A percentile compares a stretch with the other conserved stretches of the same genome.
These are phyloP conservation scores for Stichopus horrens DNA, from an alignment of 53 echinoderm and acorn worm genomes.

Conservation along the genomic window DNA sequence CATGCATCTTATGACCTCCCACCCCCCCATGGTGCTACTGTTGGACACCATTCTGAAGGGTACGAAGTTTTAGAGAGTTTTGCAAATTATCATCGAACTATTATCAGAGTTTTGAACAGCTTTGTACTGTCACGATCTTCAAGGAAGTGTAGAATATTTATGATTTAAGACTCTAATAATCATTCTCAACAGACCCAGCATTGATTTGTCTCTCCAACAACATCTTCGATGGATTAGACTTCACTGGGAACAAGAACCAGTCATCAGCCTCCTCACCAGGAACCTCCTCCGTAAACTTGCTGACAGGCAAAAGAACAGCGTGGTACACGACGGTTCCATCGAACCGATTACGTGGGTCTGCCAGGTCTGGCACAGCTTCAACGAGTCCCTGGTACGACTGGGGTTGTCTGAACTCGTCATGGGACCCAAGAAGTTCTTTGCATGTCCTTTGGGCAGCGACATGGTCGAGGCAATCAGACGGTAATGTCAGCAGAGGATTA, in stretches of 20 bases:
- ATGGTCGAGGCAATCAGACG: constrained; percentile 72
- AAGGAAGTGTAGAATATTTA: no score
- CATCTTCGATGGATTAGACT: constrained; percentile 89
- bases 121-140: no score
- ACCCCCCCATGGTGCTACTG: no score
- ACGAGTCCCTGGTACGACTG: constrained; percentile 76
- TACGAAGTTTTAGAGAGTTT: no score
- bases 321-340: constrained; percentile 51
- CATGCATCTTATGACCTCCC: no score
- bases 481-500: constrained; percentile 41
- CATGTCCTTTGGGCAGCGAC: constrained; percentile 81
- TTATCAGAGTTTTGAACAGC: no score
- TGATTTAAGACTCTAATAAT: background rate
- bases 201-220: constrained; percentile 86
- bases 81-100: no score
- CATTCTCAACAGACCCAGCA: constrained; percentile 54
- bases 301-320: constrained; percentile 58
- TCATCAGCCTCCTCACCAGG: constrained; percentile 70
- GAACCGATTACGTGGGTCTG: constrained; percentile 76
- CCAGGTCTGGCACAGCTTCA: constrained; percentile 78
- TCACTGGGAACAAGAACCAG: constrained; percentile 90
- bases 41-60: no score
- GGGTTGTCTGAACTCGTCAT: constrained; percentile 70
- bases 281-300: constrained; percentile 68
- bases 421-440: constrained; percentile 89